A percentile compares a stretch with the other conserved stretches of the same genome.
These are phyloP conservation scores for Spodoptera picta DNA, from an alignment of 2,888 invertebrate species.

Conservation along the genomic window DNA sequence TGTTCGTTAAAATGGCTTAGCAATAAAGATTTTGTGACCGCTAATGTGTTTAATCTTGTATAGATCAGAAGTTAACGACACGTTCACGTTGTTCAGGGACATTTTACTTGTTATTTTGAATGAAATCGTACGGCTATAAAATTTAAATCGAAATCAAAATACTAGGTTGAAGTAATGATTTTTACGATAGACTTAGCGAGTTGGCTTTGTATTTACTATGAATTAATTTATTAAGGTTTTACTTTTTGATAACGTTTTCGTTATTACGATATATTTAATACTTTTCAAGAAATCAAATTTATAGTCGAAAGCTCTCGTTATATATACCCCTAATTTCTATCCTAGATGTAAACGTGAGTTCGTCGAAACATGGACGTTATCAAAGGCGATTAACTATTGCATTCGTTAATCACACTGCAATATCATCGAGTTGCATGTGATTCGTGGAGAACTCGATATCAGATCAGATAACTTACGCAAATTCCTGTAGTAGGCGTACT, in stretches of 20 bases:
- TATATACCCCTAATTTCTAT: too few species aligned
- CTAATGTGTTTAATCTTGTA: conserved; percentile 49
- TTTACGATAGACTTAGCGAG: conserved; percentile 5
- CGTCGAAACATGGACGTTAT: not conserved
- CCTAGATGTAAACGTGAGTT: not conserved
- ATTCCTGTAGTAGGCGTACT: conserved; percentile 74
- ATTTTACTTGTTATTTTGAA: conserved; percentile 22
- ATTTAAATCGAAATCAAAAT: conserved; percentile 16
- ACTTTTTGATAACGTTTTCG: conserved; percentile 8
- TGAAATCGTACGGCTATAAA: conserved; percentile 8
- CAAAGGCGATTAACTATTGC: conserved; percentile 11
- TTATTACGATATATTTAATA: too few species aligned
- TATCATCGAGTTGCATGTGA: conserved; percentile 22
- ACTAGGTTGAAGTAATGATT: not conserved
- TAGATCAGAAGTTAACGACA: conserved; percentile 32
- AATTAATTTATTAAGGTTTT: conserved; percentile 6
- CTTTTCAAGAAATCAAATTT: too few species aligned
- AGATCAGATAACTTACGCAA: conserved; percentile 58
- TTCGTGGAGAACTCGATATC: conserved; percentile 45
- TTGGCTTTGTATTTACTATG: conserved; percentile 1
- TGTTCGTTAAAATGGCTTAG: conserved; percentile 53
- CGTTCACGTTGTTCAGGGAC: conserved; percentile 16
- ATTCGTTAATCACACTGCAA: conserved; percentile 2
- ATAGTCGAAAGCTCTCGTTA: too few species aligned
- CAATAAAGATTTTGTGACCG: conserved; percentile 48